Base-by-base conservation (phyloP, 2,888 invertebrate genomes). In the Timema podura region DNA sequence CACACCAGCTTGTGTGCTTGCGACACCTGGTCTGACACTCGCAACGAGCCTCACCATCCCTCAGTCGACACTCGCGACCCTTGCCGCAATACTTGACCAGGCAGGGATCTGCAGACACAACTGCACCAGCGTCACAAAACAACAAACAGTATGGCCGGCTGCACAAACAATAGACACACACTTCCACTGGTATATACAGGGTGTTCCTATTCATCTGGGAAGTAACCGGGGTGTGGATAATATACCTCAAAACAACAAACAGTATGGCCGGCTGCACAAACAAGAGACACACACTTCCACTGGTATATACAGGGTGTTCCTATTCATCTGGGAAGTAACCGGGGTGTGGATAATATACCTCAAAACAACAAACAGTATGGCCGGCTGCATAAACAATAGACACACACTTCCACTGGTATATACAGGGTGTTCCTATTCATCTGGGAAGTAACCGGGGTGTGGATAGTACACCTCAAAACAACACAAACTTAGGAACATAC, bases 1-100 rank as follows among this genome's bases (percentile, higher is more conserved):
- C 89, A 89, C 68, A 89, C 87, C 54, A 85, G 81, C 79, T 86
- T 84, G 76, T 84, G 74, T 85, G 84, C 71, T 82, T 78, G 73
- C 83, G 81, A 79, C 88, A 88, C 74, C 83, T 82, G 72, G 82
- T 82, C 73, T 85, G 84, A 80, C 91, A 91, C 66, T 87, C 83
- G 79, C 91, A 91, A 68, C 84, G 80, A 7, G 84, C 84, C 15
- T 85, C 82, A 68, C 82, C 82, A 61, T 82, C 84, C 57, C 82
- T 77, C 70, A 86, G 79, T 49, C 83, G 82, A 78, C 90, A 90
- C 78, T 89, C 88, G 70, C 87, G 84, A 15, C 88, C 87, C 74
- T 86, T 86, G 64, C 86, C 86, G 80, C 90, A 90, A 78, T 88
- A 73, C 67, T 71, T 69, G 64, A 73, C 71, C 64, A 73, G 71